phyloP scores from a whole-genome alignment of 2,113 vertebrate genomes.

The Malurus cyaneus region DNA sequence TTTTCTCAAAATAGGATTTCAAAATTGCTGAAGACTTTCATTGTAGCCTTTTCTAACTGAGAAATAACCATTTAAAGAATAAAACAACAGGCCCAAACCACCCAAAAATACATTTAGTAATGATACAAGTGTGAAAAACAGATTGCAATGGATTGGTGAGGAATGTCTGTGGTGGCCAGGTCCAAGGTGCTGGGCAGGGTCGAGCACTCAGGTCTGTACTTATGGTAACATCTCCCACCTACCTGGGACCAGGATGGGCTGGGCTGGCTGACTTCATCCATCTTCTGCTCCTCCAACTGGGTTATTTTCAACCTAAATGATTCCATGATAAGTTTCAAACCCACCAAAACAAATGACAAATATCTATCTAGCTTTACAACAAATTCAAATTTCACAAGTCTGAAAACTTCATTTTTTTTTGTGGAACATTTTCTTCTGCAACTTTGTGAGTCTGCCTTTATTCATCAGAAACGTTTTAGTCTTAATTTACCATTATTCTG shows the following conservation, averaged over 20 bases:
- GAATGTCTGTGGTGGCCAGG: not conserved
- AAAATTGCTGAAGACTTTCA: not conserved
- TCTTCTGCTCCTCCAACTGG: not conserved
- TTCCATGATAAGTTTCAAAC: not conserved
- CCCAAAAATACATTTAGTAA: fast-evolving
- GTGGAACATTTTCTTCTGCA: not conserved
- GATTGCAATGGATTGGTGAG: not conserved
- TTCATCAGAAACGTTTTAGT: conserved; percentile 2
- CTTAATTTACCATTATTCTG: conserved; percentile 28
- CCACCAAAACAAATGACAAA: not conserved
- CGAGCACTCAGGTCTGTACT: not conserved
- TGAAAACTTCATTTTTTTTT: not conserved
- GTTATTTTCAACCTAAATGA: not conserved
- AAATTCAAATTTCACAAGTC: not conserved
- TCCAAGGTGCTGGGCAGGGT: not conserved
- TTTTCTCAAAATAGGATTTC: not conserved
- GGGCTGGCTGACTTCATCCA: not conserved
- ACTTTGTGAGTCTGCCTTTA: not conserved
- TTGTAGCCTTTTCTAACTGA: not conserved
- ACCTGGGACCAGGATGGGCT: not conserved
- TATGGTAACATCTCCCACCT: not conserved
- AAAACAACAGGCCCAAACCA: not conserved
- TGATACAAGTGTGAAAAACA: fast-evolving
- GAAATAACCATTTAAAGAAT: not conserved
- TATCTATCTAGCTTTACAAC: not conserved